Percentiles rank a stretch among this genome's conserved stretches.
phyloP scores from a whole-genome alignment of 2,113 vertebrate species.

The Saguinus midas region DNA sequence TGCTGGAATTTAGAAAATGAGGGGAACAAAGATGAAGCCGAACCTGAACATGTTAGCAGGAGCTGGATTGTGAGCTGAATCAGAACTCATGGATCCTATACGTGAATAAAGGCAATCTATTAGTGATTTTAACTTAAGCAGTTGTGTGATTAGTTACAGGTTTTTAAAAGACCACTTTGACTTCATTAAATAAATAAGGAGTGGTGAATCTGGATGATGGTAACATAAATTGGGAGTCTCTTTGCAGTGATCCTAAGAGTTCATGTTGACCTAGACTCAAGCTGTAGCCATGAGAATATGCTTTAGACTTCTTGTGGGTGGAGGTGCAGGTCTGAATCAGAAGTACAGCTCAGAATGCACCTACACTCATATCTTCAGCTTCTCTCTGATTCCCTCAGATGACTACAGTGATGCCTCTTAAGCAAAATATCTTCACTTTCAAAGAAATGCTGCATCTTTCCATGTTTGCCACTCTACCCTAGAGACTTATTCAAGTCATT shows the following conservation, averaged over 20 bases:
- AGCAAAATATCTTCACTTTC: constrained; percentile 20
- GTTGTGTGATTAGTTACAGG: not conserved
- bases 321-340: not conserved
- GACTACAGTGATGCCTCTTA: not conserved
- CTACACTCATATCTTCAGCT: not conserved
- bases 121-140: not conserved
- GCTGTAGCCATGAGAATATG: not conserved
- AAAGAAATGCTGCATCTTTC: constrained; percentile 20
- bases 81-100: not conserved
- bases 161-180: not conserved
- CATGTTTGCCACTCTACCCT: constrained; percentile 34
- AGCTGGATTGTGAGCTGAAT: not conserved
- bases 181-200: not conserved
- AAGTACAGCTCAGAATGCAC: not conserved
- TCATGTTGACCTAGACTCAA: not conserved
- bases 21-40: not conserved
- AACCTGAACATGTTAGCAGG: not conserved
- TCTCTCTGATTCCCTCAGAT: not conserved
- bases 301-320: not conserved
- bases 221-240: not conserved
- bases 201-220: not conserved
- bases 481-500: constrained; percentile 35
- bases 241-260: not conserved
- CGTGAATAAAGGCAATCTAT: not conserved
- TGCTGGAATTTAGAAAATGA: not conserved